These are phyloP conservation scores for Asteroscopus sphinx DNA, from an alignment of 2,888 invertebrate species.

Conservation along the genomic window DNA sequence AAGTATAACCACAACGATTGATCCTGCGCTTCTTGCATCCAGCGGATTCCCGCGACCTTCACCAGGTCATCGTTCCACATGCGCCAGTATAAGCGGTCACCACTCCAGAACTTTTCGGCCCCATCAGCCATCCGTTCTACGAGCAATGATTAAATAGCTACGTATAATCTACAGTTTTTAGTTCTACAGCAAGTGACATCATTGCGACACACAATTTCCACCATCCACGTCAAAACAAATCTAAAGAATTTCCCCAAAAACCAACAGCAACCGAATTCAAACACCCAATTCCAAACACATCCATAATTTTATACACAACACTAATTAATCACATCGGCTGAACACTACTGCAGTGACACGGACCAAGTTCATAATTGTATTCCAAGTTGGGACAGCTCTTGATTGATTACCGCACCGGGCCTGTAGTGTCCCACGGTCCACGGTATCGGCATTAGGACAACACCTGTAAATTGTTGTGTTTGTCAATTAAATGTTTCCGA, in stretches of 20 bases:
- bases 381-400: conserved; percentile 84
- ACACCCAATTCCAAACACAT: conserved; percentile 18
- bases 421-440: conserved; percentile 67
- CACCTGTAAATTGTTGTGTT: conserved; percentile 68
- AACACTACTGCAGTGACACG: conserved; percentile 82
- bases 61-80: no score
- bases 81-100: no score
- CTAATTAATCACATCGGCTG: conserved; percentile 83
- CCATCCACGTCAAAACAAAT: background rate
- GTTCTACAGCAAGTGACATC: no score
- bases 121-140: no score
- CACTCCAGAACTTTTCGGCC: no score
- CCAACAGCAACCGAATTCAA: conserved; percentile 20
- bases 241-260: background rate
- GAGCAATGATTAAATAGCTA: no score
- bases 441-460: conserved; percentile 72
- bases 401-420: conserved; percentile 82
- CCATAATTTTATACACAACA: conserved; percentile 51
- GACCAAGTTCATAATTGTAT: conserved; percentile 89
- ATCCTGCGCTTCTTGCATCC: no score
- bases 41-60: no score
- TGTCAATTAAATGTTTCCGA: conserved; percentile 55
- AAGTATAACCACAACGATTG: no score
- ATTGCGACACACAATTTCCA: background rate
- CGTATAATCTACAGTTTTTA: no score